These are phyloP conservation scores for Palythoa caribaeorum DNA, from an alignment of 92 coral and sea anemone species.

Conservation along the genomic window DNA sequence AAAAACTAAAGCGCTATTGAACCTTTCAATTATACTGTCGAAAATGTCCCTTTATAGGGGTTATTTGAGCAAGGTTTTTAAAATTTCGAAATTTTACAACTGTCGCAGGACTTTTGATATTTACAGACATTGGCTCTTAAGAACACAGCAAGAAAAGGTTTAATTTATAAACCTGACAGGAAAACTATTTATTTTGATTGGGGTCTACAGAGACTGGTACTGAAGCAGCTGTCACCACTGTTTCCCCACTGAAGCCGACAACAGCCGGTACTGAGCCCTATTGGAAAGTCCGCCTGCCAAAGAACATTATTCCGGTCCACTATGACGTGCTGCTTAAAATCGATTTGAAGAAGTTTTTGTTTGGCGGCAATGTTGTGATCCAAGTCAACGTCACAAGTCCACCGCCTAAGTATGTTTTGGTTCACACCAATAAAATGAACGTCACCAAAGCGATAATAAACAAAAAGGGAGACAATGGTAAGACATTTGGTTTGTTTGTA, in stretches of 20 bases:
- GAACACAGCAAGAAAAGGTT: no score
- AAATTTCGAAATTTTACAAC: no score
- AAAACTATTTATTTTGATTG: neutral
- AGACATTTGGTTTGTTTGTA: conserved; percentile 15
- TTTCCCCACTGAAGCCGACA: conserved; percentile 75
- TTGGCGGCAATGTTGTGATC: conserved; percentile 70
- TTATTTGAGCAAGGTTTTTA: no score
- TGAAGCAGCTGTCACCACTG: neutral
- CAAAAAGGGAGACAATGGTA: conserved; percentile 42
- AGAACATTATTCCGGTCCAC: conserved; percentile 61
- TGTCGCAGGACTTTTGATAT: no score
- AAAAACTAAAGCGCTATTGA: no score
- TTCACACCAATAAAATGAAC: conserved; percentile 72
- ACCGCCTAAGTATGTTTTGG: conserved; percentile 63
- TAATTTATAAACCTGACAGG: no score
- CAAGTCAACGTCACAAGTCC: conserved; percentile 46
- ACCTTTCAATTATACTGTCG: no score
- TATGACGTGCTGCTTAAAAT: conserved; percentile 68
- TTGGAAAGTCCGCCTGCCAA: conserved; percentile 83
- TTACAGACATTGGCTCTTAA: no score
- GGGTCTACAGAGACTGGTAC: neutral
- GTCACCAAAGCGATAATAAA: conserved; percentile 57
- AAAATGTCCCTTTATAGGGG: no score
- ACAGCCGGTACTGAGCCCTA: conserved; percentile 65
- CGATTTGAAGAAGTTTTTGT: conserved; percentile 54